A percentile compares a stretch with the other conserved stretches of the same genome.
phyloP scores from a whole-genome alignment of 1,140 invertebrate genomes.

The Lepeophtheirus salmonis region DNA sequence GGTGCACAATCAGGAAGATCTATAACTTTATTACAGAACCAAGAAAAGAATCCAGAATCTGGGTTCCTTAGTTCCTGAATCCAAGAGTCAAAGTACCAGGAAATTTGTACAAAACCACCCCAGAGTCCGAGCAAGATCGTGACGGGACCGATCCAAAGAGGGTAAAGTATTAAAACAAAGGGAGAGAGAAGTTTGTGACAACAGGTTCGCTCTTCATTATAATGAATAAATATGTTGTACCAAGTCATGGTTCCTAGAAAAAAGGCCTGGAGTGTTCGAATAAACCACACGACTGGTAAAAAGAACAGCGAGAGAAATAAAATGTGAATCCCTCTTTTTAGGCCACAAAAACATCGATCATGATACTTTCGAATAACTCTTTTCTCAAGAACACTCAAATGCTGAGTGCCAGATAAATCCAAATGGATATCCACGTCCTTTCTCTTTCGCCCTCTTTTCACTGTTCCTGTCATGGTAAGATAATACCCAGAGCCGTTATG shows the following conservation, averaged over 20 bases:
- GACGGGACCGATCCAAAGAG: constrained; percentile 13
- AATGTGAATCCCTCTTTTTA: constrained; percentile 8
- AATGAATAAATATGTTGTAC: constrained; percentile 18
- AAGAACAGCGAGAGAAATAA: constrained; percentile 14
- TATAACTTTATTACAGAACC: constrained; percentile 4
- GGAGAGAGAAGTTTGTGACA: constrained; percentile 12
- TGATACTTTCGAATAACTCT: constrained; percentile 7
- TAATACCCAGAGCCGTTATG: constrained; percentile 1
- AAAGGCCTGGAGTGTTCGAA: constrained; percentile 14
- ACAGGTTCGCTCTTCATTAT: constrained; percentile 17
- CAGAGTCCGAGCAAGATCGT: constrained; percentile 9
- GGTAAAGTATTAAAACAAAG: constrained; percentile 9
- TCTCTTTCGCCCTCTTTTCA: not conserved
- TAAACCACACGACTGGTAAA: not conserved
- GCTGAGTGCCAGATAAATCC: not conserved
- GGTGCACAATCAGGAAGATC: constrained; percentile 11
- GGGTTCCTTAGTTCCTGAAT: not conserved
- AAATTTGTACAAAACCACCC: constrained; percentile 1
- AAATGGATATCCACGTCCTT: not conserved
- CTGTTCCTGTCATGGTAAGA: constrained; percentile 11
- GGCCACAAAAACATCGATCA: constrained; percentile 18
- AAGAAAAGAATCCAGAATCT: constrained; percentile 4
- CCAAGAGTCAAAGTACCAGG: constrained; percentile 15
- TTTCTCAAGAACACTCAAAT: constrained; percentile 8
- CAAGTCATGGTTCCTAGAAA: constrained; percentile 16